These are phyloP conservation scores for Actinemys pallida DNA, from an alignment of 2,113 vertebrate species.

Conservation along the genomic window DNA sequence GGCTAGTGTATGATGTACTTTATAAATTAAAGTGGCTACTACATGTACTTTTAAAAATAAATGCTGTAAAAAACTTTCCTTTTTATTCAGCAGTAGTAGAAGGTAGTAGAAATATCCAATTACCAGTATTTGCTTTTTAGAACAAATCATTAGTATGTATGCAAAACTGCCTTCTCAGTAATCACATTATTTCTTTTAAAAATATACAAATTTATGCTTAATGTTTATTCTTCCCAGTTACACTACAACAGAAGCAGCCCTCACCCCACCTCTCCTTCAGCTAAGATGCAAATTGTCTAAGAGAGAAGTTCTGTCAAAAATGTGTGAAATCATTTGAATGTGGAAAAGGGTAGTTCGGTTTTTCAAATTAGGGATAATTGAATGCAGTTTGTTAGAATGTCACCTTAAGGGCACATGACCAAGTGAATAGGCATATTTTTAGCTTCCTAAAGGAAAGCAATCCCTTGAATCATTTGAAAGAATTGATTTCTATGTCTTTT, in stretches of 20 bases:
- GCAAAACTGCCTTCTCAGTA: background rate
- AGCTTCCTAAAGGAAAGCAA: constrained; percentile 23
- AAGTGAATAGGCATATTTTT: constrained; percentile 7
- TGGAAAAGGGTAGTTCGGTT: background rate
- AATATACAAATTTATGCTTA: background rate
- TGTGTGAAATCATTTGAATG: background rate
- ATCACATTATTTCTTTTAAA: background rate
- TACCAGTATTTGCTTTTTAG: background rate
- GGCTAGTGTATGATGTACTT: background rate
- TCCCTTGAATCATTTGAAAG: background rate
- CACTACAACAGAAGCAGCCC: background rate
- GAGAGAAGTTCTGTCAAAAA: background rate
- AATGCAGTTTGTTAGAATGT: background rate
- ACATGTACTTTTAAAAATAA: background rate
- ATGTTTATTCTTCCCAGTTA: background rate
- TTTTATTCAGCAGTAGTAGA: background rate
- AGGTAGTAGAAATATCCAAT: background rate
- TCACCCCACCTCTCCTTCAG: background rate
- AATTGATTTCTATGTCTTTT: constrained; percentile 47
- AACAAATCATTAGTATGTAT: background rate
- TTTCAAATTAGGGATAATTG: background rate
- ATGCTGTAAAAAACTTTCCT: background rate
- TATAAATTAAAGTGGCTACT: background rate
- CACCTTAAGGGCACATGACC: background rate
- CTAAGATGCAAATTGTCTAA: background rate